A percentile compares a stretch with the other conserved stretches of the same genome.
Evolutionary conservation across 2,113 vertebrate genomes (phyloP).

Genomic region (Corythornis cristatus): DNA sequence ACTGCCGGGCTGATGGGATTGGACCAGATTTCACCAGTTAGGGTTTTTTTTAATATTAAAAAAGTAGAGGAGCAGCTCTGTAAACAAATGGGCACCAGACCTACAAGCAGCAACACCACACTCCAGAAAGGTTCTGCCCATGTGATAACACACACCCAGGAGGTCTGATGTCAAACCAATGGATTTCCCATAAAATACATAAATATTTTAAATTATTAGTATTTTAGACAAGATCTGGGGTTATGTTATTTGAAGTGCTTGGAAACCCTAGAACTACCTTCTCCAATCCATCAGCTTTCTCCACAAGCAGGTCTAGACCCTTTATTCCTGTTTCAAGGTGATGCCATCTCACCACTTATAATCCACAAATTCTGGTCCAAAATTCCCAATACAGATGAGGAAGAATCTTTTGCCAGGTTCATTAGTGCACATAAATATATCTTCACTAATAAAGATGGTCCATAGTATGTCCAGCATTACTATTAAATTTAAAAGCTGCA

Average conservation of each 20-base stretch:
- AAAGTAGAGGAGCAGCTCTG: not conserved
- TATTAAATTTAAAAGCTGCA: not conserved
- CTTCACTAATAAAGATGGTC: not conserved
- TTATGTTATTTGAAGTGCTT: fast-evolving
- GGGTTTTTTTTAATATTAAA: not conserved
- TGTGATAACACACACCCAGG: not conserved
- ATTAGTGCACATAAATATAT: fast-evolving
- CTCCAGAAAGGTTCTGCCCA: not conserved
- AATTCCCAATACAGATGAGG: fast-evolving
- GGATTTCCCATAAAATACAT: not conserved
- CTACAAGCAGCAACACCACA: fast-evolving
- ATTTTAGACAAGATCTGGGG: not conserved
- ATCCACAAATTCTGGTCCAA: not conserved
- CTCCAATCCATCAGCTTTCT: not conserved
- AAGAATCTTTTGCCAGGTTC: fast-evolving
- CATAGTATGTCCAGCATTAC: fast-evolving
- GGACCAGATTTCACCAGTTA: not conserved
- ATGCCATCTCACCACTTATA: not conserved
- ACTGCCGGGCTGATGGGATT: not conserved
- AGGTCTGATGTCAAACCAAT: fast-evolving
- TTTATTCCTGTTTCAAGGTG: not conserved
- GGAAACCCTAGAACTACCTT: not conserved
- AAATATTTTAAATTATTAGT: not conserved
- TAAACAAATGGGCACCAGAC: not conserved
- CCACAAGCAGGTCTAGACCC: not conserved